Evolutionary conservation across 92 coral and sea anemone genomes (phyloP), one percentile per base, ranked within the genome.

Genomic region (Scolanthus callimorphus): DNA sequence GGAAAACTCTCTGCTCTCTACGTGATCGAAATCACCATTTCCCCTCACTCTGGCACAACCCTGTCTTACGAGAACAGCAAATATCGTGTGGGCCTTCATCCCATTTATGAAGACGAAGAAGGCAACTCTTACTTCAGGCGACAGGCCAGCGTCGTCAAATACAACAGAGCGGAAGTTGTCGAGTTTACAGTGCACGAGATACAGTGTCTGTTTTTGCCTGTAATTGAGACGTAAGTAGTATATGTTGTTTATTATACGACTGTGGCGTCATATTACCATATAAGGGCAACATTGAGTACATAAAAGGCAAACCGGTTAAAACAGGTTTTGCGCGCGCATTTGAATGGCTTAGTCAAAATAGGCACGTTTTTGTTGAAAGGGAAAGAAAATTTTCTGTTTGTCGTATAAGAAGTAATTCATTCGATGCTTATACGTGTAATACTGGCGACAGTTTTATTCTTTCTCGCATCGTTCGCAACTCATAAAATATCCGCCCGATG

Each of bases 101-200:
- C 97, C 29, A 79, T 88, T 11, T 75, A 88, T 76, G 75, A 88
- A 44, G 97, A 91, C 45, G 97, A 91, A 49, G 86, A 83, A 60
- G 97, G 96, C 1, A 71, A 73, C n/a, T 83, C 89, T 44, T 77
- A 76, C 56, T 91, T 91, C 45, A 80, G 97, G 44, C 75, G 92
- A 69, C 91, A 84, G 76, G 97, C 96, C 64, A 88, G 92, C 57
- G 17, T 88, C 44, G 96, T 84, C 11, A 77, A 80, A 83, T 82
- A 76, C 39, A 53, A 71, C 13, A 12, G 49, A 10, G 77, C 68
- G 31, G 89, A 82, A 52, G 79, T 82, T 28, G 89, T 82, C 2
- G 89, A 82, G 11, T 57, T 75, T 2, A 82, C 89, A 29, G 55
- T 41, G 29, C 79, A 76, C 44, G 89, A 82, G 39, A 46, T 76